Evolutionary conservation across 1,140 invertebrate species (phyloP).

Genomic region (Elysia chlorotica): DNA sequence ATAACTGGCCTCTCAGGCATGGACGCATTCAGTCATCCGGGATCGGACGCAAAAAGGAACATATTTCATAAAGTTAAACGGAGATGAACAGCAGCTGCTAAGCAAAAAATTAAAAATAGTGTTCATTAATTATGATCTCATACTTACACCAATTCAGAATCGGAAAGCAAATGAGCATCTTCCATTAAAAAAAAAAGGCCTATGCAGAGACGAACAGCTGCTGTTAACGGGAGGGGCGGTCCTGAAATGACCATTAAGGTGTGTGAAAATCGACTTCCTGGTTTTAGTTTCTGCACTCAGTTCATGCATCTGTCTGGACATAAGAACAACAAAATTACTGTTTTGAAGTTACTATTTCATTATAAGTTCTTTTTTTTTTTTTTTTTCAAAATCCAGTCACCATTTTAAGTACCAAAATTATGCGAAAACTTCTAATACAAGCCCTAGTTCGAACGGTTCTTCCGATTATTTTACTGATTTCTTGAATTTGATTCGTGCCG

Average conservation of each 20-base stretch:
- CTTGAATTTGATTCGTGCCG: background rate
- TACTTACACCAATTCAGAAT: no score
- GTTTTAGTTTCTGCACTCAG: background rate
- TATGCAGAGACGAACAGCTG: background rate
- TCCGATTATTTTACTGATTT: background rate
- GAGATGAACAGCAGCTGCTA: no score
- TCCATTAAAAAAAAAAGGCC: background rate
- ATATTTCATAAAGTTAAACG: no score
- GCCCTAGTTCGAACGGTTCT: slow-evolving; percentile 20
- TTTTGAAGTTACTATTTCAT: no score
- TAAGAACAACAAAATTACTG: background rate
- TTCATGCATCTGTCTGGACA: no score
- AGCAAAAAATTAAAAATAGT: no score
- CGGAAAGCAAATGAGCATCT: no score
- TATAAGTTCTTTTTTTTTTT: no score
- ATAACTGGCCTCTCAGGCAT: no score
- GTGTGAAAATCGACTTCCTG: background rate
- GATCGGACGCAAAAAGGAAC: no score
- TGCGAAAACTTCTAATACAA: slow-evolving; percentile 77
- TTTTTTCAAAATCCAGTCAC: background rate
- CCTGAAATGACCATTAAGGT: background rate
- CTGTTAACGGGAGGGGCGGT: background rate
- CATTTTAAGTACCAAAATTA: slow-evolving; percentile 69
- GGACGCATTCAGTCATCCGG: no score
- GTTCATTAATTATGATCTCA: background rate